A percentile compares a stretch with the other conserved stretches of the same genome.
Evolutionary conservation across 2,888 invertebrate genomes (phyloP).

Genomic region (Adelognathus sp.): DNA sequence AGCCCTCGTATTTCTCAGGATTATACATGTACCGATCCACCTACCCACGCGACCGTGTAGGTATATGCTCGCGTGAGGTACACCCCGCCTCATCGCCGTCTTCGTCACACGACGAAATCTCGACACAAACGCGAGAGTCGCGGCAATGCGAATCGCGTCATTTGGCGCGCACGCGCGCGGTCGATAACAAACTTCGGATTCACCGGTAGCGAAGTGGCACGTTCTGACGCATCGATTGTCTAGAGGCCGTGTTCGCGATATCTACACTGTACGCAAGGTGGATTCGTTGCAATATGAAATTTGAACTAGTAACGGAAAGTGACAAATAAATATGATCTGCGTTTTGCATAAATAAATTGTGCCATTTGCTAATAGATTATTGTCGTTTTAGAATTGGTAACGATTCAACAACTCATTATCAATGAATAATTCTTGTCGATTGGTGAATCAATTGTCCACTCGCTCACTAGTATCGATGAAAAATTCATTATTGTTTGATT

Average conservation of each 20-base stretch:
- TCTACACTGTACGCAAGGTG: background rate
- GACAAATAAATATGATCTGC: too few species aligned
- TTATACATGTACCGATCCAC: background rate
- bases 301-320: too few species aligned
- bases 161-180: too few species aligned
- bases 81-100: background rate
- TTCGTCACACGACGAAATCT: background rate
- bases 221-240: background rate
- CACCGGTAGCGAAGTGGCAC: background rate
- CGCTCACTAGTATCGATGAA: too few species aligned
- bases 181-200: constrained; percentile 5
- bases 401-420: too few species aligned
- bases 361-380: too few species aligned
- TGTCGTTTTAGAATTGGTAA: too few species aligned
- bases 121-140: background rate
- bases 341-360: too few species aligned
- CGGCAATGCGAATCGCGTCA: background rate
- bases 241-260: background rate
- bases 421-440: too few species aligned
- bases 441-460: too few species aligned
- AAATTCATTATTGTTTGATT: too few species aligned
- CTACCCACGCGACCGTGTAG: background rate
- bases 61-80: background rate
- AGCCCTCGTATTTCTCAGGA: background rate
- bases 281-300: too few species aligned